Evolutionary conservation across 2,888 invertebrate genomes (phyloP), one percentile per base, ranked within the genome.

Genomic region (Lymantria monacha): DNA sequence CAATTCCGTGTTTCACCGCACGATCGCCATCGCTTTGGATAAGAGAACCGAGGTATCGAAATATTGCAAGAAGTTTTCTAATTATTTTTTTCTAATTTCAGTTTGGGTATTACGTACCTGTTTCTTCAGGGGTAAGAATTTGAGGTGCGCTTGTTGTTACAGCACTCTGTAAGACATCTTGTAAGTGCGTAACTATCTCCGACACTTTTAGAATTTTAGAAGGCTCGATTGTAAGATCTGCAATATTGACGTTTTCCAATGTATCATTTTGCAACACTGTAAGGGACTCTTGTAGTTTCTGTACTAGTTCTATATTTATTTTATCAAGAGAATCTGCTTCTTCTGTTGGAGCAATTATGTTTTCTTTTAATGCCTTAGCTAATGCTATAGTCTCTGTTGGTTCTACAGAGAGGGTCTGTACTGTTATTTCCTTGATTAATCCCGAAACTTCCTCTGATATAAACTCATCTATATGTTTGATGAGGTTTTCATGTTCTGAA

Each of bases 101-200:
- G 38, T 13, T 9, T 5, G 22, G 2, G 5, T 22, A 33, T 14
- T 3, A 33, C 49, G 15, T 48, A 69, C 73, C 66, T 46, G 44
- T 46, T 33, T 54, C 49, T 41, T 52, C 45, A 8, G 51, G 38
- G 42, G 56, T 53, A 0, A 54, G 15, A 15, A 63, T 44, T 53
- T 59, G 48, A 14, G 33, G 33, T 8, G 53, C 7, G n/a, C 53
- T 54, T 7, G 57, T 56, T 40, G 63, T 44, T 12, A 59, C 51
- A 31, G 60, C 61, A 30, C 48, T 59, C 10, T 63, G 56, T 42
- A 84, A 64, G 60, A 79, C 79, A 30, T 77, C 70, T 58, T 81
- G 74, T 43, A 86, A 68, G 58, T 76, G 67, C 3, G 67, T 69
- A 1, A 81, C 73, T 0, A 70, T 58, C 22, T 79, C 71, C 7